phyloP scores from a whole-genome alignment of 2,113 vertebrate genomes.

The Ceyx melanurus region DNA sequence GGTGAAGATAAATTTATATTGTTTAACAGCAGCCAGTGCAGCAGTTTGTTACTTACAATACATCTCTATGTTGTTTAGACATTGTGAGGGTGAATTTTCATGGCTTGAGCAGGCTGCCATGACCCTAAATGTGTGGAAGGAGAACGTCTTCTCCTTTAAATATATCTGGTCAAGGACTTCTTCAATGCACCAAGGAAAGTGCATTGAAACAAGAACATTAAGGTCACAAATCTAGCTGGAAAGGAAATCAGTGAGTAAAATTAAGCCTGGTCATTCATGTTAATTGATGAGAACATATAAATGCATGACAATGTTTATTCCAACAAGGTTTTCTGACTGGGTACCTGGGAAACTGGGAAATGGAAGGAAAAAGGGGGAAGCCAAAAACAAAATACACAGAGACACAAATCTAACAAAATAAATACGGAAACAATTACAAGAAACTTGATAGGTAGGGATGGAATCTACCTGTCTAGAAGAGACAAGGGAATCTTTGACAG shows the following conservation, averaged over 20 bases:
- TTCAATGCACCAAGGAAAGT: not conserved
- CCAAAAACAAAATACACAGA: not conserved
- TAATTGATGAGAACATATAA: not conserved
- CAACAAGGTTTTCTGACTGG: not conserved
- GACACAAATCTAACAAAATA: not conserved
- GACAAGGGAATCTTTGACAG: not conserved
- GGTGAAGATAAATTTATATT: not conserved
- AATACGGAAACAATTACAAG: not conserved
- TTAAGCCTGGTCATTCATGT: not conserved
- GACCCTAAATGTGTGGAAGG: not conserved
- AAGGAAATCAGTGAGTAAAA: not conserved
- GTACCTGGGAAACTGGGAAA: not conserved
- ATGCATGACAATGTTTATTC: not conserved
- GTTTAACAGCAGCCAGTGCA: not conserved
- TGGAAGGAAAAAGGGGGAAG: not conserved
- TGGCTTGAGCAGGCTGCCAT: no score
- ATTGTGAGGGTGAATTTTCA: not conserved
- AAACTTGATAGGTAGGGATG: no score
- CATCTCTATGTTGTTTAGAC: not conserved
- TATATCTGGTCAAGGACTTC: not conserved
- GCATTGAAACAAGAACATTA: not conserved
- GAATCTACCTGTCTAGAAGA: no score
- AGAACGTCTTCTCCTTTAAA: not conserved
- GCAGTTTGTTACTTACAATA: not conserved
- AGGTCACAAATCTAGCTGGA: not conserved